Evolutionary conservation across 2,113 vertebrate genomes (phyloP), one percentile per base, ranked within the genome.

Genomic region (Tupaia tana): DNA sequence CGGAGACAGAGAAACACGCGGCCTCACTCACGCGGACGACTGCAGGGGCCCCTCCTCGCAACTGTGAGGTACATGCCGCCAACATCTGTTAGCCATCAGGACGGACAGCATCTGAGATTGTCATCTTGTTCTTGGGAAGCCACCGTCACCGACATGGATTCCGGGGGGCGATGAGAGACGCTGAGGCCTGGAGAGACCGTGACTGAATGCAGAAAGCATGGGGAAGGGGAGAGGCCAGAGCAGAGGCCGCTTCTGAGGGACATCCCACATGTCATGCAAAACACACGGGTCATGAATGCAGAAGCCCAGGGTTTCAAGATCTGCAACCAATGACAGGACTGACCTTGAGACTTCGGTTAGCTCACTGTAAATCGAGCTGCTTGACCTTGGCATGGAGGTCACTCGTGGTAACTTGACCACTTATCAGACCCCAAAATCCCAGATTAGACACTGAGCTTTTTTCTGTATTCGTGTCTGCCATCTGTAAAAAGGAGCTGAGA

Each of bases 301-400:
- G 69, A 94, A 80, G 64, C 2, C 58, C 61, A 43, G 19, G 29
- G 25, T n/a, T 43, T 19, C 67, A 91, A 34, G 7, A 59, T 73
- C 25, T 25, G 22, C 34, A 85, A 67, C 14, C 6, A 3, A 64
- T 7, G 27, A 93, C 29, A 12, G 27, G 8, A 27, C 25, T 75
- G 11, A 12, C 34, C 54, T 86, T 79, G 52, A 31, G 24, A 91
- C 52, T 94, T 86, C 14, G n/a, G 5, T 11, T 75, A 52, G 29
- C 25, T 86, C 84, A 93, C 25, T 89, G 59, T 52, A 89, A 89
- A 96, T 74, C 78, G 78, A 89, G 59, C 92, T 7, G 16, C 7
- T 92, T 86, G 75, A 73, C 70, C 64, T 86, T 86, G 4, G 0
- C 12, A n/a, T 58, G 13, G n/a, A 54, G 22, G 22, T 43, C 25